Base-by-base conservation (phyloP, 2,888 invertebrate species). In the Pogonocherus hispidulus region DNA sequence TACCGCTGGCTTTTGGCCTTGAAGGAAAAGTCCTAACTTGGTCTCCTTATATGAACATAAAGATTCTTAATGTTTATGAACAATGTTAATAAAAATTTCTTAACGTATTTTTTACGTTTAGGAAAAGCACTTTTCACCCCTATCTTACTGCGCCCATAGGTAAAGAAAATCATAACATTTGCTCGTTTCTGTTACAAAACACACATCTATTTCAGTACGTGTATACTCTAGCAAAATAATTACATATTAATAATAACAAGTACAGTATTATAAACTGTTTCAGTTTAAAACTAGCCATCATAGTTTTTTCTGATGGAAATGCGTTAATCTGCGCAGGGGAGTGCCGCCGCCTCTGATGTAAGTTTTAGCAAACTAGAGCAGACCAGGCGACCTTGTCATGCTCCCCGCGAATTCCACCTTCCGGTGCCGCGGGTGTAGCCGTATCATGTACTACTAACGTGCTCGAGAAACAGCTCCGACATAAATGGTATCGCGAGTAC, bases 321-420 rank as follows among this genome's bases (percentile, higher is more conserved):
- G 59, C 57, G 57, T 46, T 44, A 46, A 18, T 32, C 23, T 9
- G 16, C n/a, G 47, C 46, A 47, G 55, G 47, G 59, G 47, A 47
- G 46, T 46, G 59, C 59, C 64, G 57, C 65, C 67, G 70, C 60
- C 67, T 67, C 71, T 74, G 74, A 73, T 72, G 69, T 69, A 73
- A 67, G 67, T 66, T 67, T 60, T 16, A 56, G 22, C 47, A 59
- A 74, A 74, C 69, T 76, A 67, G 76, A 76, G 74, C 74, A 73
- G 70, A 73, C 74, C 20, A 18, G 74, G 51, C 68, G 76, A 72
- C 76, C 76, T 76, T 76, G 76, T 54, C 67, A 41, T 54, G 35
- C 65, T 52, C 68, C 60, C 66, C 51, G 56, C 56, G 59, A 49
- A 44, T 54, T 67, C 59, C 66, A 63, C 69, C 72, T 74, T 74